A percentile compares a stretch with the other conserved stretches of the same genome.
Conservation (phyloP, 2,113 vertebrate species). For the Cygnus atratus region DNA sequence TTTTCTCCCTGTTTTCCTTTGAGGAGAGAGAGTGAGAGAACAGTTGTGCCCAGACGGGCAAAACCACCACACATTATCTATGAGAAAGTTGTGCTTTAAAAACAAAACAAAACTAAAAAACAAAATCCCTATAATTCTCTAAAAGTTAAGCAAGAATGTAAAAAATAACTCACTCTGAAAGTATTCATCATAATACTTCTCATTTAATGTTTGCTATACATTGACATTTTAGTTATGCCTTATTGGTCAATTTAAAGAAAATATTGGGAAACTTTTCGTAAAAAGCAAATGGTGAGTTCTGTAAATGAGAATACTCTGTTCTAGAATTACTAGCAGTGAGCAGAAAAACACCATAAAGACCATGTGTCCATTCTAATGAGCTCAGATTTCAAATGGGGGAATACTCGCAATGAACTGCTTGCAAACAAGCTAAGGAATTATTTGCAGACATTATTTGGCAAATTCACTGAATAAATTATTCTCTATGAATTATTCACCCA, state of each 20-base stretch:
- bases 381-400: conserved; percentile 25
- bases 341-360: not conserved
- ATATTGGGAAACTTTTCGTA: not conserved
- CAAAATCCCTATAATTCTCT: not conserved
- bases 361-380: conserved; percentile 12
- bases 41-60: no score
- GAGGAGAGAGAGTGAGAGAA: no score
- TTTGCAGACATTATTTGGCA: conserved; percentile 60
- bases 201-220: not conserved
- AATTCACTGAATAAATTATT: conserved; percentile 61
- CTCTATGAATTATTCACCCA: conserved; percentile 48
- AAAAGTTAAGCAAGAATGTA: not conserved
- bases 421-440: conserved; percentile 55
- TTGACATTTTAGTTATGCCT: not conserved
- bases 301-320: not conserved
- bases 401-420: conserved; percentile 20
- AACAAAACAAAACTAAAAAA: not conserved
- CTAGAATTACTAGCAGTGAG: not conserved
- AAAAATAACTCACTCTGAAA: not conserved
- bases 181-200: not conserved
- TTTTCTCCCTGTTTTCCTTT: no score
- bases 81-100: not conserved
- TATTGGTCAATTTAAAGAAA: not conserved
- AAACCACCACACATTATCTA: not conserved
- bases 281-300: not conserved